phyloP scores from a whole-genome alignment of 1,140 invertebrate genomes.

The Bombus superbus region DNA sequence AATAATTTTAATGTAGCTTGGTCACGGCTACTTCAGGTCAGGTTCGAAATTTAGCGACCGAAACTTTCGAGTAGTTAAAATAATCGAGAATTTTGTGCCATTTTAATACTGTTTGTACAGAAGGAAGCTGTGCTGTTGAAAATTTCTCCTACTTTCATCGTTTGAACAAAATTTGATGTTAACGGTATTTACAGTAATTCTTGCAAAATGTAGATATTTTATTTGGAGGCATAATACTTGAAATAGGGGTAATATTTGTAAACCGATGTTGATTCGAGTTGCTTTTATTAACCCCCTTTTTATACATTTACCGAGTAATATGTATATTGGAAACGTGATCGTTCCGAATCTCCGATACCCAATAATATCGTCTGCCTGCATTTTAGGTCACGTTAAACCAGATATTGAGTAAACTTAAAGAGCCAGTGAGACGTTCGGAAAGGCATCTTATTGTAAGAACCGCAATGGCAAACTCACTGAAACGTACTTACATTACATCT shows the following conservation, averaged over 20 bases:
- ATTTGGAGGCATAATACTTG: not conserved
- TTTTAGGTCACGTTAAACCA: slow-evolving; percentile 25
- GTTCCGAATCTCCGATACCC: slow-evolving; percentile 37
- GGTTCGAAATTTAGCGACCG: no score
- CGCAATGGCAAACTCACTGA: not conserved
- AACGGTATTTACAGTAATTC: not conserved
- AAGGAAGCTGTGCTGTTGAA: not conserved
- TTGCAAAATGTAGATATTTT: not conserved
- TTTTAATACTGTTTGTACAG: not conserved
- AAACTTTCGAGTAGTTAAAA: no score
- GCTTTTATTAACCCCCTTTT: slow-evolving; percentile 33
- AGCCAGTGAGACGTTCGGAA: not conserved
- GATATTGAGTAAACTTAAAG: slow-evolving; percentile 21
- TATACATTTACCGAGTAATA: slow-evolving; percentile 21
- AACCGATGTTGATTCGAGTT: slow-evolving; percentile 15
- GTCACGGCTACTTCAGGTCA: no score
- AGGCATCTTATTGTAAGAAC: not conserved
- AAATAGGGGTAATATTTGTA: slow-evolving; percentile 24
- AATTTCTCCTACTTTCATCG: no score
- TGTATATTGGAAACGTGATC: slow-evolving; percentile 40
- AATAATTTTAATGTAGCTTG: no score
- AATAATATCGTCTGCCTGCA: slow-evolving; percentile 18
- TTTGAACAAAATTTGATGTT: not conserved
- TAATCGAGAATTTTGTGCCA: no score
- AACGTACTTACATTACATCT: not conserved